Evolutionary conservation across 2,113 vertebrate species (phyloP), one percentile per base, ranked within the genome.

Genomic region (Laticauda laticaudata): DNA sequence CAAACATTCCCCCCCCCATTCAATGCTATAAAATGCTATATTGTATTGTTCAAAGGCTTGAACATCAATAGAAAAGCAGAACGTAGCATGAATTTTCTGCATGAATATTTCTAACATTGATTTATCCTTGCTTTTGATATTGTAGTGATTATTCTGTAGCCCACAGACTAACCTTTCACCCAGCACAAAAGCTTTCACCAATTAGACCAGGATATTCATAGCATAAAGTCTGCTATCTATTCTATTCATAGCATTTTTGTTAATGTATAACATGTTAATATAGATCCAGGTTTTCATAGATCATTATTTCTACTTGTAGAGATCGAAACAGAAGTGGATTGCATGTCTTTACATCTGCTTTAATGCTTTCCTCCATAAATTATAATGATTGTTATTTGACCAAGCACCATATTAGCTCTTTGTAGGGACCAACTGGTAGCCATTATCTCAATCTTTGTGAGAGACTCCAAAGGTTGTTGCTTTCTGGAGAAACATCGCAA

Each of bases 51-150:
- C 86, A 92, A 75, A 88, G 59, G 3, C 59, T 39, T 75, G 7
- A 54, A 59, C 14, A 88, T 92, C 86, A 53, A 48, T 18, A 24
- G 29, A 92, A 48, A 92, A 55, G 48, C 51, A 20, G 61, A 81
- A 75, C 57, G 9, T 56, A 75, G 59, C 57, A 69, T 88, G 24
- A 64, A 92, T 89, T 92, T 92, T 24, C 86, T 64, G 87, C 34
- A 7, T 92, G 86, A 55, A 89, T 92, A 75, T 69, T 12, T 75
- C 51, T 88, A 75, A 88, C 55, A 55, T 92, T 89, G 61, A 43
- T 75, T 26, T 29, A 61, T 59, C 23, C 59, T 45, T 45, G 61
- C 24, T 56, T 43, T 89, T 75, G 51, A 89, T 55, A 56, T 39
- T 53, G 45, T 75, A 59, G 4, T 59, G 48, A 43, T 75, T 56